Base-by-base conservation (phyloP, 53 echinoderm and acorn worm genomes). In the Temnopleurus reevesii region DNA sequence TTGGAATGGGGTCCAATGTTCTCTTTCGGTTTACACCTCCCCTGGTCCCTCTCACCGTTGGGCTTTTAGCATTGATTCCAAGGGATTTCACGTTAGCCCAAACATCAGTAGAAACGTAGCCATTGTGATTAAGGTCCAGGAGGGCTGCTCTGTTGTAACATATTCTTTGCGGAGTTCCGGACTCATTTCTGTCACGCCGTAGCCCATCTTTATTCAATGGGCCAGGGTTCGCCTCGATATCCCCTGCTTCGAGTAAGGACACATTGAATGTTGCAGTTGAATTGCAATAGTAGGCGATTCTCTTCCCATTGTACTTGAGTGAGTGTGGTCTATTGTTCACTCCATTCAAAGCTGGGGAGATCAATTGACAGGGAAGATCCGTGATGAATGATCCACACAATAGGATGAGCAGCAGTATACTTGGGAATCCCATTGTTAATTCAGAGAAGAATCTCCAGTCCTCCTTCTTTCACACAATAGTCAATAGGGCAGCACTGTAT, bases 241-340 rank as follows among this genome's bases (percentile, higher is more conserved):
- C 76, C 4, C 76, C 76, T 41, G 76, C 76, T n/a, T 26, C 63
- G 4, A 63, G 26, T 63, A 76, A 45, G 36, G 34, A 45, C 4
- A 76, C 76, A 76, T 76, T 76, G 23, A 76, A 76, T 12, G 71
- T 71, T 71, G 71, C 71, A 71, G 71, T 71, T 33, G 71, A 34
- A 71, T 71, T 71, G 71, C 0, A 9, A 13, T 71, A 71, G 71
- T 71, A 71, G 71, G 19, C 30, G 35, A 71, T 71, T 71, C 36
- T 71, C 71, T 71, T 71, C 34, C 71, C 71, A 71, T 34, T 71
- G 71, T 71, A 71, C 36, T 71, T 71, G 58, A 25, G 58, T 44
- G 45, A 23, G 12, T 44, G 24, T 41, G 71, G 27, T 71, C 38
- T 71, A 71, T 35, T 71, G 36, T 71, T 71, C 38, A 71, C 71